These are phyloP conservation scores for Chlorocebus sabaeus DNA, from an alignment of 2,113 vertebrate species.

Conservation along the genomic window DNA sequence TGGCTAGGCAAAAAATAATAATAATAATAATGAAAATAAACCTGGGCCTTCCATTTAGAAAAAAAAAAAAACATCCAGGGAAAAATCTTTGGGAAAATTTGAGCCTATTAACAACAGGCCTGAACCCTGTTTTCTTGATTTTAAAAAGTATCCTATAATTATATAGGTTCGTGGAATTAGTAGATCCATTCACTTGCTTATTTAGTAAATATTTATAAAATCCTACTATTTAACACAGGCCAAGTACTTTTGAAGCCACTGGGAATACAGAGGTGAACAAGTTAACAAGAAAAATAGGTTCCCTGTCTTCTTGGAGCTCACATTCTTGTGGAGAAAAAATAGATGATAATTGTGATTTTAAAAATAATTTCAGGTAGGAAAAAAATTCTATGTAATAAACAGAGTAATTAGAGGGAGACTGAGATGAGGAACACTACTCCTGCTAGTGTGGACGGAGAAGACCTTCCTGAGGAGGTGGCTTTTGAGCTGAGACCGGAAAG, in stretches of 20 bases:
- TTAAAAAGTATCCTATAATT: not conserved
- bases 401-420: not conserved
- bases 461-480: not conserved
- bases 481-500: not conserved
- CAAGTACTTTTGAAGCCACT: conserved; percentile 6
- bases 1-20: not conserved
- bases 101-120: not conserved
- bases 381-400: not conserved
- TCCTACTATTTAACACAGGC: not conserved
- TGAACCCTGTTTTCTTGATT: conserved; percentile 20
- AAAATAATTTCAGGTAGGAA: not conserved
- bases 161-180: not conserved
- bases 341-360: not conserved
- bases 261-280: conserved; percentile 3
- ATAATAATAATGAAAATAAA: not conserved
- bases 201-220: conserved; percentile 49
- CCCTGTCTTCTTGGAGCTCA: not conserved
- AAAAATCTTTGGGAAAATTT: conserved; percentile 22
- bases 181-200: conserved; percentile 21
- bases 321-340: not conserved
- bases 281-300: not conserved
- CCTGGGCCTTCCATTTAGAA: conserved; percentile 11
- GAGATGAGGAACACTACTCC: not conserved
- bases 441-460: not conserved
- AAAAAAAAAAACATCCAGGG: not conserved